Base-by-base conservation (phyloP, 2,888 invertebrate genomes). In the Galeruca laticollis region DNA sequence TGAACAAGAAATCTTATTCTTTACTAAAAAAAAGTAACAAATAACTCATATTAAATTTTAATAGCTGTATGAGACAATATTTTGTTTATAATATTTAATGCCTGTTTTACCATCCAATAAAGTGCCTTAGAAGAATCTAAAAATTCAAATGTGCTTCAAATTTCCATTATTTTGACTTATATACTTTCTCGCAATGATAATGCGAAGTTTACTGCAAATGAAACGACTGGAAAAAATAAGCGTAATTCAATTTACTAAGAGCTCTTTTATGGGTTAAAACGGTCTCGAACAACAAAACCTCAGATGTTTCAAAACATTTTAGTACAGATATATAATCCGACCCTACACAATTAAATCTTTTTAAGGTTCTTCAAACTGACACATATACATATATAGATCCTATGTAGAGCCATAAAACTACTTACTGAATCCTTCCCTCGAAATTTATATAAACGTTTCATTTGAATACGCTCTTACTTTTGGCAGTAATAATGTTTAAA, bases 281-380 rank as follows among this genome's bases (percentile, higher is more conserved):
- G 43, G 15, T 18, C 26, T 31, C 40, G 66, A 51, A 59, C 51
- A 49, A 66, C 35, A 59, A 59, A 59, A 66, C 59, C 66, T 66
- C 66, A 66, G 66, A 66, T 66, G 66, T 66, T 66, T 54, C 59
- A 35, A 59, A 66, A 66, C 59, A 33, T 66, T 66, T 66, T 66
- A 66, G 35, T 59, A 37, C 63, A 63, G 40, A 63, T 63, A 63
- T 63, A 63, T 63, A 63, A 63, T 63, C 63, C 63, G 40, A 54
- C 66, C 66, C 66, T 21, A 47, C 40, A 37, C 66, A 66, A 70
- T 70, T 70, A 66, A 65, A 70, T 66, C 70, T 70, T 70, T 70
- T 70, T 66, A 70, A 61, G 57, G 66, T 60, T 49, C 70, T 66
- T 70, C 54, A 70, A 70, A 54, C 70, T 47, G 51, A 43, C 70